A percentile compares a stretch with the other conserved stretches of the same genome.
Evolutionary conservation across 2,113 vertebrate species (phyloP).

Genomic region (Oryzias curvinotus): DNA sequence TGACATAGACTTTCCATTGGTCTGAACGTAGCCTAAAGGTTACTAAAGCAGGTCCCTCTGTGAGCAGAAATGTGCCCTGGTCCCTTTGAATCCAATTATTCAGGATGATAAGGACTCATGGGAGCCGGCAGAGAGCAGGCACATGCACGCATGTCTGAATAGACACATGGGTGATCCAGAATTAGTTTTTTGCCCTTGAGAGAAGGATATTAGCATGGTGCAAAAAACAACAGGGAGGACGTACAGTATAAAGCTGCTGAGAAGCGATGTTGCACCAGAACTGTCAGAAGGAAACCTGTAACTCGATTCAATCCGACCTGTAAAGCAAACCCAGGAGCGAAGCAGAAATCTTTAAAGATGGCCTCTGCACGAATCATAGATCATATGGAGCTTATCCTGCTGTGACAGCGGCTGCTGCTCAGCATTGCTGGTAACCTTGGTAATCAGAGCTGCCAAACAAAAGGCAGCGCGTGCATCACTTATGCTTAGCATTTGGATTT

Average conservation of each 20-base stretch:
- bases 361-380: slow-evolving; percentile 39
- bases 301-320: slow-evolving; percentile 16
- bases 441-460: slow-evolving; percentile 66
- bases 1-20: too few relatives aligned
- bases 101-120: slow-evolving; percentile 17
- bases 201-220: neutral
- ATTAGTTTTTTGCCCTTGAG: slow-evolving; percentile 13
- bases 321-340: slow-evolving; percentile 7
- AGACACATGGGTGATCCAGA: slow-evolving; percentile 28
- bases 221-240: slow-evolving; percentile 1
- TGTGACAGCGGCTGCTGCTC: slow-evolving; percentile 52
- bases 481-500: slow-evolving; percentile 51
- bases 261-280: slow-evolving; percentile 14
- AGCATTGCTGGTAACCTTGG: slow-evolving; percentile 70
- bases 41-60: slow-evolving; percentile 43
- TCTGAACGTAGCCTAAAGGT: neutral
- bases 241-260: slow-evolving; percentile 12
- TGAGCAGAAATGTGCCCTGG: slow-evolving; percentile 16
- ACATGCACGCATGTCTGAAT: slow-evolving; percentile 36
- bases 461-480: slow-evolving; percentile 57
- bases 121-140: slow-evolving; percentile 45
- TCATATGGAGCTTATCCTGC: slow-evolving; percentile 54
- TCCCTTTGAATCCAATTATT: slow-evolving; percentile 58
- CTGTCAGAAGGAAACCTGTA: slow-evolving; percentile 13
- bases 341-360: slow-evolving; percentile 34